phyloP scores from a whole-genome alignment of 2,888 invertebrate species.

The Lomographa bimaculata region DNA sequence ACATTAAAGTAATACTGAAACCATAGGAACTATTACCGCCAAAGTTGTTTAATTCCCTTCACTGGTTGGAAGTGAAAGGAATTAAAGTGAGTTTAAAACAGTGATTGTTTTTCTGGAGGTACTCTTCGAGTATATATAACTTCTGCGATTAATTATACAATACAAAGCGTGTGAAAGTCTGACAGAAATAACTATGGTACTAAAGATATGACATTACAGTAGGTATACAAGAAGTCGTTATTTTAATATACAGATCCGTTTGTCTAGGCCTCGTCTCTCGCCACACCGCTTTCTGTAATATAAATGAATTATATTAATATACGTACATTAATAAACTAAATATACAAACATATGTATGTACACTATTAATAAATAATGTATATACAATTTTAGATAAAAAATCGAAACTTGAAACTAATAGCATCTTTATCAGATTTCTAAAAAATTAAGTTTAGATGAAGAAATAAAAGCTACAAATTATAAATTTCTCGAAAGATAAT shows the following conservation, averaged over 20 bases:
- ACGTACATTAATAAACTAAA: too few relatives aligned
- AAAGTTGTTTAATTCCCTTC: constrained; percentile 43
- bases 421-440: too few relatives aligned
- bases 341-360: too few relatives aligned
- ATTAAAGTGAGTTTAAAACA: constrained; percentile 32
- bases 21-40: constrained; percentile 53
- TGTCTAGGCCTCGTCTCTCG: constrained; percentile 70
- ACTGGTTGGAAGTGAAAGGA: constrained; percentile 56
- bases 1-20: constrained; percentile 21
- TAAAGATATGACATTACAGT: constrained; percentile 53
- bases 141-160: too few relatives aligned
- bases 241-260: constrained; percentile 52
- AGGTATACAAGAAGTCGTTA: constrained; percentile 47
- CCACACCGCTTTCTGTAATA: constrained; percentile 56
- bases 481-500: constrained; percentile 1
- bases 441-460: too few relatives aligned
- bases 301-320: constrained; percentile 30
- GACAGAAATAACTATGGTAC: constrained; percentile 35
- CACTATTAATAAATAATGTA: too few relatives aligned
- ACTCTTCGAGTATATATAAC: too few relatives aligned
- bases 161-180: constrained; percentile 28
- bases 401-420: too few relatives aligned
- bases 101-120: too few relatives aligned
- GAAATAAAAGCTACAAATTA: too few relatives aligned
- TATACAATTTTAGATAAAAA: too few relatives aligned